Evolutionary conservation across 2,888 invertebrate genomes (phyloP).

Genomic region (Acronicta aceris): DNA sequence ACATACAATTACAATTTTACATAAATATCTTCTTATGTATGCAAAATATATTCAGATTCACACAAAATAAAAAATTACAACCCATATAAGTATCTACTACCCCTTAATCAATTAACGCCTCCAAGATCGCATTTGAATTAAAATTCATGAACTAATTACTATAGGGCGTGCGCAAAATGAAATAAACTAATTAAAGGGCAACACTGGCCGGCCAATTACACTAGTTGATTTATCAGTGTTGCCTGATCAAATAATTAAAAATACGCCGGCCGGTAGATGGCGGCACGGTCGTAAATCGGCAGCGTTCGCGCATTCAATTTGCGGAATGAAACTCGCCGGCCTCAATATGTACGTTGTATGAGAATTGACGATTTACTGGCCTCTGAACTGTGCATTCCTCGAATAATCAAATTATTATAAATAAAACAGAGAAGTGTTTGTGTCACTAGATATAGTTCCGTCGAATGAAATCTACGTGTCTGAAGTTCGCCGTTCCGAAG

Average conservation of each 20-base stretch:
- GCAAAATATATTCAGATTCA: slow-evolving; percentile 22
- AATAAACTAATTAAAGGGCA: slow-evolving; percentile 81
- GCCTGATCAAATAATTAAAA: slow-evolving; percentile 88
- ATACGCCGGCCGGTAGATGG: slow-evolving; percentile 74
- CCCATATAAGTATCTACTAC: too few species aligned
- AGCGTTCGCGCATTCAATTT: slow-evolving; percentile 80
- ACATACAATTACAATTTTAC: slow-evolving; percentile 31
- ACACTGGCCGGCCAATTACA: slow-evolving; percentile 77
- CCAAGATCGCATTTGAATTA: slow-evolving; percentile 59
- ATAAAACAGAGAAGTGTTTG: slow-evolving; percentile 35
- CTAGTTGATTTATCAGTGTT: slow-evolving; percentile 82
- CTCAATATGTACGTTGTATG: slow-evolving; percentile 64
- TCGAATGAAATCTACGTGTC: too few species aligned
- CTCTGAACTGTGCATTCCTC: slow-evolving; percentile 46
- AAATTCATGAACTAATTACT: slow-evolving; percentile 79
- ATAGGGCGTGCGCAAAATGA: slow-evolving; percentile 73
- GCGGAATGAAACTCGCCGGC: slow-evolving; percentile 71
- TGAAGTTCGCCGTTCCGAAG: too few species aligned
- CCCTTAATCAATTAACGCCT: slow-evolving; percentile 66
- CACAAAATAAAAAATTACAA: slow-evolving; percentile 26
- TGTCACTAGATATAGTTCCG: neutral
- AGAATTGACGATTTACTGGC: slow-evolving; percentile 59
- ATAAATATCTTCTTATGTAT: slow-evolving; percentile 11
- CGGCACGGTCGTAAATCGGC: slow-evolving; percentile 71
- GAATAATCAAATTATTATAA: slow-evolving; percentile 54